Percentiles rank a stretch among this genome's conserved stretches.
Conservation (phyloP, 1,140 invertebrate genomes). For the Diorhabda carinulata region DNA sequence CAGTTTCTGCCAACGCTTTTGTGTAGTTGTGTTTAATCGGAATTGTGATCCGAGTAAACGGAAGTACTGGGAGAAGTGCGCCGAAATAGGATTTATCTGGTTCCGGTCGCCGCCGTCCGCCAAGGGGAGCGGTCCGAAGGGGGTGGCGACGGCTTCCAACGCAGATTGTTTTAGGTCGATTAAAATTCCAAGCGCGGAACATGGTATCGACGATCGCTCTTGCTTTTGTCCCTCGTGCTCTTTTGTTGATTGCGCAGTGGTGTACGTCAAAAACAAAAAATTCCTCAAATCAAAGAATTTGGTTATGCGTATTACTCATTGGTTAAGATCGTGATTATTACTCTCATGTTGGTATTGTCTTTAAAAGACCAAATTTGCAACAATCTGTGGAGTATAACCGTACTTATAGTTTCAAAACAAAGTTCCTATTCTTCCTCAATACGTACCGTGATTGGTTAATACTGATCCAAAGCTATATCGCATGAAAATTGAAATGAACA, state of each 20-base stretch:
- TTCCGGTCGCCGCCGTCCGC: slow-evolving; percentile 27
- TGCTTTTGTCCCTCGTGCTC: slow-evolving; percentile 24
- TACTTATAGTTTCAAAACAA: too few relatives aligned
- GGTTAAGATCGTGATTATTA: too few relatives aligned
- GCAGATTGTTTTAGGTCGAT: slow-evolving; percentile 44
- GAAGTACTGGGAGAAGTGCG: slow-evolving; percentile 37
- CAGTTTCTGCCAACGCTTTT: slow-evolving; percentile 29
- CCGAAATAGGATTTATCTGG: slow-evolving; percentile 40
- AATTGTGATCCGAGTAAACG: slow-evolving; percentile 37
- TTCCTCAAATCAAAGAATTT: too few relatives aligned
- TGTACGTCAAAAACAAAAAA: background rate
- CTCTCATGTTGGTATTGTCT: too few relatives aligned
- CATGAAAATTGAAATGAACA: too few relatives aligned
- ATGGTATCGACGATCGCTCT: slow-evolving; percentile 23
- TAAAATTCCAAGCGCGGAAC: slow-evolving; percentile 39
- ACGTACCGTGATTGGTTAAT: too few relatives aligned
- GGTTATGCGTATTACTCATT: too few relatives aligned
- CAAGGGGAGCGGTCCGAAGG: background rate
- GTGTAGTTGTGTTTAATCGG: slow-evolving; percentile 33
- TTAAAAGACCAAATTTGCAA: too few relatives aligned
- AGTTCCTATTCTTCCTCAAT: too few relatives aligned
- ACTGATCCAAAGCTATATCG: too few relatives aligned
- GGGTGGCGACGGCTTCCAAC: slow-evolving; percentile 21
- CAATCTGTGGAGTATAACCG: too few relatives aligned
- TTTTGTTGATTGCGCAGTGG: slow-evolving; percentile 20